These are phyloP conservation scores for Callithrix jacchus DNA, from an alignment of 2,113 vertebrate genomes.

Conservation along the genomic window DNA sequence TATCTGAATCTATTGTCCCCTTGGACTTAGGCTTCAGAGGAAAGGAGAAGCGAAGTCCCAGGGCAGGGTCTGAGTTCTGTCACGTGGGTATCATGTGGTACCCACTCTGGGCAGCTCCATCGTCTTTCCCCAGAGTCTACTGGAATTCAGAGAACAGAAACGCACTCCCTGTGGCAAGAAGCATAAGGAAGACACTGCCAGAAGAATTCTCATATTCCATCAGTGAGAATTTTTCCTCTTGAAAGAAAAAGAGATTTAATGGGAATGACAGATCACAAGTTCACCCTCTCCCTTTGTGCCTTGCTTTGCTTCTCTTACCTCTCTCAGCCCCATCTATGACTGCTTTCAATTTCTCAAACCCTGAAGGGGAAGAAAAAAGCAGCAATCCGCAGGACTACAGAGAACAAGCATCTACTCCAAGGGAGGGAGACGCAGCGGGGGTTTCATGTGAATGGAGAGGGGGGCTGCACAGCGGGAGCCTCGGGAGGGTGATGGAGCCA, in stretches of 20 bases:
- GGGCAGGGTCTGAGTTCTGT: too few relatives aligned
- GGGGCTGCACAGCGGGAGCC: neutral
- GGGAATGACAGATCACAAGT: neutral
- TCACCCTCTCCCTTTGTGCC: neutral
- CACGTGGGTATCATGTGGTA: neutral
- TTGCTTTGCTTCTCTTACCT: neutral
- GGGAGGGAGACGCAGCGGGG: fast-evolving
- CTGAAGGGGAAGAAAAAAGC: neutral
- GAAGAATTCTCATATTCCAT: neutral
- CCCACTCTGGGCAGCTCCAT: neutral
- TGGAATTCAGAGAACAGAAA: neutral
- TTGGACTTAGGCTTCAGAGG: neutral
- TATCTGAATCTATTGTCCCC: neutral
- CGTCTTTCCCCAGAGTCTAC: neutral
- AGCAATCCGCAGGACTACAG: neutral
- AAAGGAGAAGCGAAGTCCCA: neutral
- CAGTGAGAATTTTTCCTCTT: neutral
- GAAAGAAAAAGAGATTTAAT: neutral
- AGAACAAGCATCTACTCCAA: neutral
- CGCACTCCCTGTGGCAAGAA: neutral
- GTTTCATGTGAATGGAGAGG: neutral
- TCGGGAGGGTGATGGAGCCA: fast-evolving
- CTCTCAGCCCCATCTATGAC: neutral
- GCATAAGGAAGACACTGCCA: neutral
- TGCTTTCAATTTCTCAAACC: conserved; percentile 20